phyloP scores from a whole-genome alignment of 2,113 vertebrate species.

The Ceuthmochares aereus region DNA sequence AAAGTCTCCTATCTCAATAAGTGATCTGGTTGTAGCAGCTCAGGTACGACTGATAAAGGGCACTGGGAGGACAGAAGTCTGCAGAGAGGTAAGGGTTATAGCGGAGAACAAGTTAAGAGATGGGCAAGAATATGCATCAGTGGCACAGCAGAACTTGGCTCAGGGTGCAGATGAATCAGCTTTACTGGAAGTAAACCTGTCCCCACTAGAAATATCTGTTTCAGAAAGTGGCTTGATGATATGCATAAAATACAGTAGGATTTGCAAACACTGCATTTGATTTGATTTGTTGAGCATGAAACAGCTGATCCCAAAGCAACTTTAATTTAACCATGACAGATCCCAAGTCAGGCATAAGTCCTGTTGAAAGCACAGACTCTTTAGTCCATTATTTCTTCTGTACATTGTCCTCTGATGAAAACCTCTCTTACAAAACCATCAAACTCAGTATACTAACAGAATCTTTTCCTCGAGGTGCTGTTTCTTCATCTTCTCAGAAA shows the following conservation, averaged over 20 bases:
- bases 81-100: background rate
- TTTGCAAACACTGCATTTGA: background rate
- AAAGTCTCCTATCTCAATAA: background rate
- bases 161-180: background rate
- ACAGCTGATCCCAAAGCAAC: background rate
- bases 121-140: fast-evolving
- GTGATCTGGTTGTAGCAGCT: background rate
- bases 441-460: background rate
- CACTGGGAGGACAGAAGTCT: background rate
- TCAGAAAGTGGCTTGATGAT: background rate
- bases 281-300: background rate
- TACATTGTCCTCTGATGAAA: background rate
- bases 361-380: background rate
- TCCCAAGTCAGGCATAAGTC: background rate
- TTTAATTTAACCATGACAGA: background rate
- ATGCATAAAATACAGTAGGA: background rate
- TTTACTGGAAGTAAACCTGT: background rate
- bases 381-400: background rate
- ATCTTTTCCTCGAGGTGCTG: slow-evolving; percentile 1
- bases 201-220: background rate
- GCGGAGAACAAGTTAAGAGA: background rate
- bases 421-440: background rate
- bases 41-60: background rate
- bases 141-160: background rate
- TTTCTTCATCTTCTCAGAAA: slow-evolving; percentile 55